Percentiles rank a stretch among this genome's conserved stretches.
phyloP scores from a whole-genome alignment of 2,888 invertebrate genomes.

The Baccha elongata region DNA sequence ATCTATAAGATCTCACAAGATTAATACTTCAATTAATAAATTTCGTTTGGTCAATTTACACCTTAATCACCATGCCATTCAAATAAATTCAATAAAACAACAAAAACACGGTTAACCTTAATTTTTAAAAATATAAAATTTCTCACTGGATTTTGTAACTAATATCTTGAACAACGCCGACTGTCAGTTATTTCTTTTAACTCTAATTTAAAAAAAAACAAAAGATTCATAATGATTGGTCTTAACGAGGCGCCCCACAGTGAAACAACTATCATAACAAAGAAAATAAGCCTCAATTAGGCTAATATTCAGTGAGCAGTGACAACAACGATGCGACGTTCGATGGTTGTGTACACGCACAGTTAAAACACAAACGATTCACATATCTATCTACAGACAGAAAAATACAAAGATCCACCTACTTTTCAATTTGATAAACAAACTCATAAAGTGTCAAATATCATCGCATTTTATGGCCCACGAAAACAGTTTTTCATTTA shows the following conservation, averaged over 20 bases:
- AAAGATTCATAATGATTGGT: conserved; percentile 5
- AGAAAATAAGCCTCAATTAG: conserved; percentile 12
- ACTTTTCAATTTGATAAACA: conserved; percentile 18
- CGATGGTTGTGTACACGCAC: neutral
- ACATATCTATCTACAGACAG: too few species aligned
- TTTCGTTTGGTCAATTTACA: neutral
- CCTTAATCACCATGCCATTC: conserved; percentile 7
- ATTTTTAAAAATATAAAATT: neutral
- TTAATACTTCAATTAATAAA: neutral
- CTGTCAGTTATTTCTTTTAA: conserved; percentile 8
- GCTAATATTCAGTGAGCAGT: neutral
- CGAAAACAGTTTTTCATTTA: neutral
- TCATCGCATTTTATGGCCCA: neutral
- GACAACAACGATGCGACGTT: too few species aligned
- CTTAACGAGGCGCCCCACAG: neutral
- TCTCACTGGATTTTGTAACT: conserved; percentile 6
- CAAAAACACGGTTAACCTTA: neutral
- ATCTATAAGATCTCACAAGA: neutral
- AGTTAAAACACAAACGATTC: neutral
- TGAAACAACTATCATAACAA: conserved; percentile 8
- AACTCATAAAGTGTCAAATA: conserved; percentile 15
- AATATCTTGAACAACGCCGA: neutral
- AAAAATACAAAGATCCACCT: neutral
- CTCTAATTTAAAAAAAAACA: neutral
- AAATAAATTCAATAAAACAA: neutral